Evolutionary conservation across 2,797 vertebrate genomes (phyloP), one percentile per base, ranked within the genome.

Genomic region (Brachymystax lenok): DNA sequence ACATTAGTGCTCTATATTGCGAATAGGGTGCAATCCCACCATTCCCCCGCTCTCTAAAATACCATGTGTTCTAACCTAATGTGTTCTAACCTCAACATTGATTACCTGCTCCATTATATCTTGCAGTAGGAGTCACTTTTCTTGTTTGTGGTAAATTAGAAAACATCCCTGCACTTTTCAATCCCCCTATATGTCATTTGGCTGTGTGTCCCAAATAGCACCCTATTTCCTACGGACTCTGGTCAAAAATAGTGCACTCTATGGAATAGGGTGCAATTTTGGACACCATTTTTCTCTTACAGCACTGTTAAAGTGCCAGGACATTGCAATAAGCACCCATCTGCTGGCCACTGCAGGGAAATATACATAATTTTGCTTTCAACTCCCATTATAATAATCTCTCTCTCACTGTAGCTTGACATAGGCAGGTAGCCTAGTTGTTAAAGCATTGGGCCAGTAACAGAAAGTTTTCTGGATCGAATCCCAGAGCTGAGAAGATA

Each of bases 261-360:
- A 24, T n/a, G n/a, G 5, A 24, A 61, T 61, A 61, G 56, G n/a
- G 8, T 61, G 56, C 8, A 3, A 61, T 61, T 61, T 3, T 89
- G 85, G 86, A 83, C 84, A 80, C 76, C 83, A 89, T 92, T 86
- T 85, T 78, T 88, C 86, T 87, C 85, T 82, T 79, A 82, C 88
- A 85, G 75, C 86, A 88, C 84, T 87, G 79, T 74, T 24, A 59
- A 80, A 84, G 83, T 33, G 87, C 86, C 88, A 86, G 83, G 76
- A 88, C 80, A 83, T 81, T 86, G 87, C 86, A 90, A 90, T 92
- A 86, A 92, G 88, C 82, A 78, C 85, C 91, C 90, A 93, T 93
- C 91, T 92, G 90, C 91, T 86, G 87, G 87, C 78, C 87, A 88
- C 85, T 86, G 88, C 85, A 73, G 73, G 82, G 69, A 35, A 68